phyloP scores from a whole-genome alignment of 2,797 vertebrate genomes.

The Meda fulgida region DNA sequence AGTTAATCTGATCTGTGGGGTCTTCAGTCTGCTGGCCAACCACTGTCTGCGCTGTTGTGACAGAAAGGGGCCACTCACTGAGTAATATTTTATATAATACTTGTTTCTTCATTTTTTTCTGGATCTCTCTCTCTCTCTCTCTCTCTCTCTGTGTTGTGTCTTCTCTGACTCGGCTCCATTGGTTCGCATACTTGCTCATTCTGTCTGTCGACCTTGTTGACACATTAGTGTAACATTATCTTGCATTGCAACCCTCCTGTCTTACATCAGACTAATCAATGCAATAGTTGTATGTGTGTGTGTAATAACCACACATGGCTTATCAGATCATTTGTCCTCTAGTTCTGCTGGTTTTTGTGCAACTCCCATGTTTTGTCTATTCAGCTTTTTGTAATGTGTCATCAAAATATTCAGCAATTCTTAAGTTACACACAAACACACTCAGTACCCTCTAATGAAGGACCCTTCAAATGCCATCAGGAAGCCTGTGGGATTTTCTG shows the following conservation, averaged over 20 bases:
- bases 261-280: conserved; percentile 65
- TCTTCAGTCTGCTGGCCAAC: background rate
- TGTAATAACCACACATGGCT: conserved; percentile 5
- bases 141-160: background rate
- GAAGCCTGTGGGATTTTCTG: conserved; percentile 85
- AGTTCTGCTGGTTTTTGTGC: conserved; percentile 23
- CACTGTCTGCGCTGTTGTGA: conserved; percentile 15
- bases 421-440: conserved; percentile 35
- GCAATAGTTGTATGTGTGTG: conserved; percentile 60
- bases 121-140: conserved; percentile 51
- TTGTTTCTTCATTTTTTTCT: conserved; percentile 59
- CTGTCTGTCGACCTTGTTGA: conserved; percentile 74
- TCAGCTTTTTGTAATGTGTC: conserved; percentile 20
- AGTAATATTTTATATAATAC: conserved; percentile 2
- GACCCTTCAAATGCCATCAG: conserved; percentile 82
- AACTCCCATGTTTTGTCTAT: conserved; percentile 24
- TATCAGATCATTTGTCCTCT: conserved; percentile 8
- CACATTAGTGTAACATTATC: conserved; percentile 72
- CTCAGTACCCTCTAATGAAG: conserved; percentile 74
- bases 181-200: conserved; percentile 72
- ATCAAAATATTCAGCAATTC: conserved; percentile 23
- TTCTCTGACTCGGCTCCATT: conserved; percentile 64
- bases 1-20: conserved; percentile 29
- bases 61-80: conserved; percentile 11
- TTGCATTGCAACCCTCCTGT: conserved; percentile 51